phyloP scores from a whole-genome alignment of 2,888 invertebrate species.

The Chirona hameri region DNA sequence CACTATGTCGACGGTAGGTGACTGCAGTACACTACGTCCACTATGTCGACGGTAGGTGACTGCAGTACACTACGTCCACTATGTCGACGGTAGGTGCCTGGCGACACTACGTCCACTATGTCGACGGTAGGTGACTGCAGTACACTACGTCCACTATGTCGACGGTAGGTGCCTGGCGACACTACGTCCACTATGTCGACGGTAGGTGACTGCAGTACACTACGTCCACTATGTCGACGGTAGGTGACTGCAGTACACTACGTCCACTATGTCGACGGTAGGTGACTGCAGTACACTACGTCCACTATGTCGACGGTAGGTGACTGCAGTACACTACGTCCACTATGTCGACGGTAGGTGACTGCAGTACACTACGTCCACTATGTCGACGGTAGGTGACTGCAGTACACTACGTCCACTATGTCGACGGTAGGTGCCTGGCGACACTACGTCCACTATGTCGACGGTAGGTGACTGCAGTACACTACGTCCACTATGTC shows the following conservation, averaged over 20 bases:
- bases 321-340: slow-evolving; percentile 60
- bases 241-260: slow-evolving; percentile 60
- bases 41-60: too few species aligned
- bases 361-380: slow-evolving; percentile 78
- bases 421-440: slow-evolving; percentile 53
- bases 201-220: too few species aligned
- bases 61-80: slow-evolving; percentile 78
- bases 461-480: slow-evolving; percentile 68
- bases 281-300: too few species aligned
- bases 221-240: slow-evolving; percentile 80
- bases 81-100: slow-evolving; percentile 67
- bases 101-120: slow-evolving; percentile 51
- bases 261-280: too few species aligned
- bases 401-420: slow-evolving; percentile 55
- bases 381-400: slow-evolving; percentile 67
- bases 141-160: slow-evolving; percentile 77
- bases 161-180: slow-evolving; percentile 67
- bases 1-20: slow-evolving; percentile 66
- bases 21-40: slow-evolving; percentile 59
- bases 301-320: slow-evolving; percentile 68
- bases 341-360: too few species aligned
- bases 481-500: slow-evolving; percentile 43
- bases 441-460: slow-evolving; percentile 78
- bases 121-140: too few species aligned
- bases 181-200: too few species aligned